Conservation (phyloP, 2,888 invertebrate species). For the Myopa tessellatipennis region DNA sequence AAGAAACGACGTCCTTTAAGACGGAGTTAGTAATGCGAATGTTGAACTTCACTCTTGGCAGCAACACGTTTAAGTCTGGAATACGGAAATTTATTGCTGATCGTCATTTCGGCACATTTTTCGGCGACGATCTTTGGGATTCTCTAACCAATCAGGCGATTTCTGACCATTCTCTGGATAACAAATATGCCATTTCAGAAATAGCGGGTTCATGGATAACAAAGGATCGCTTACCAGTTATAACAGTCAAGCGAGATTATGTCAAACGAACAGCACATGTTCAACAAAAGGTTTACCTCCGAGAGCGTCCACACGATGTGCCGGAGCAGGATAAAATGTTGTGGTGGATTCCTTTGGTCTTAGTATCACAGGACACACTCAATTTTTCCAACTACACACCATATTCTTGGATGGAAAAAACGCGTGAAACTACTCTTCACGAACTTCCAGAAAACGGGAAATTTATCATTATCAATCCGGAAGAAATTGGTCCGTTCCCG, state of each 20-base stretch:
- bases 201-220: constrained; percentile 87
- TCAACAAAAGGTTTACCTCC: constrained; percentile 75
- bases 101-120: constrained; percentile 79
- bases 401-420: constrained; percentile 74
- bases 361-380: constrained; percentile 72
- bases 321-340: constrained; percentile 77
- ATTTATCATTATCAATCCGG: constrained; percentile 84
- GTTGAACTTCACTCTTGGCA: constrained; percentile 88
- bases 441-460: constrained; percentile 72
- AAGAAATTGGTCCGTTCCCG: constrained; percentile 86
- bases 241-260: constrained; percentile 79
- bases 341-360: constrained; percentile 81
- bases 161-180: constrained; percentile 71
- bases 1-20: constrained; percentile 80
- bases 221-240: constrained; percentile 81
- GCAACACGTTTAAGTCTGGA: constrained; percentile 79
- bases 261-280: constrained; percentile 73
- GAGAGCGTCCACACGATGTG: constrained; percentile 79
- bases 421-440: constrained; percentile 70
- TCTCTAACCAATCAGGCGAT: constrained; percentile 77
- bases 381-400: constrained; percentile 73
- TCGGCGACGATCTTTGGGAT: constrained; percentile 83
- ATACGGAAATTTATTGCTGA: constrained; percentile 77
- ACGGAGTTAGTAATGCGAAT: constrained; percentile 87
- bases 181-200: constrained; percentile 73